Evolutionary conservation across 2,797 vertebrate genomes (phyloP).

Genomic region (Lutra lutra): DNA sequence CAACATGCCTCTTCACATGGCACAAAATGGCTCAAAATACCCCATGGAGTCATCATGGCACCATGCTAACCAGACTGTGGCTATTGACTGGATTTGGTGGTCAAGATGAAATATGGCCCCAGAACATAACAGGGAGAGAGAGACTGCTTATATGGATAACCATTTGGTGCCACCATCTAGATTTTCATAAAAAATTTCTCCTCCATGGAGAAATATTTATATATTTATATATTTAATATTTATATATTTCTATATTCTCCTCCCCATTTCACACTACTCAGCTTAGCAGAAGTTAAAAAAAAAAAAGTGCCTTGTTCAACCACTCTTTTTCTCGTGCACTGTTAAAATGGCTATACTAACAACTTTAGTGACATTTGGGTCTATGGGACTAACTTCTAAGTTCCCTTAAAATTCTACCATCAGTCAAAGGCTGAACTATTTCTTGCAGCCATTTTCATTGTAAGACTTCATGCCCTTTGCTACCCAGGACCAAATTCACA

Average conservation of each 20-base stretch:
- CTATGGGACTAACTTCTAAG: conserved; percentile 29
- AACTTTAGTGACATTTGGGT: neutral
- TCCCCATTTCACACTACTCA: neutral
- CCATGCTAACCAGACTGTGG: neutral
- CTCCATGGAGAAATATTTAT: neutral
- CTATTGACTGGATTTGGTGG: neutral
- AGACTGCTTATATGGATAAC: neutral
- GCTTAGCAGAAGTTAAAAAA: neutral
- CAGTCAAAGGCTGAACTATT: conserved; percentile 25
- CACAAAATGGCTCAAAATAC: neutral
- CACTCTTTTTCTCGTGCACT: conserved; percentile 15
- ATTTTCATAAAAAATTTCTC: conserved; percentile 16
- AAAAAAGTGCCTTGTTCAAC: neutral
- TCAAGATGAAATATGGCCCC: neutral
- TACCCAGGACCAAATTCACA: neutral
- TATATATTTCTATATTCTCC: too few species aligned
- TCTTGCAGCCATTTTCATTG: conserved; percentile 23
- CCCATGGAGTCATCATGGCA: neutral
- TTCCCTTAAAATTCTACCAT: conserved; percentile 43
- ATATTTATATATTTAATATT: too few species aligned
- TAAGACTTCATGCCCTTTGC: neutral
- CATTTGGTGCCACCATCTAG: neutral
- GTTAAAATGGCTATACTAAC: neutral
- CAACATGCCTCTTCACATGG: neutral
- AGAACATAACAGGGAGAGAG: neutral